These are phyloP conservation scores for Cromileptes altivelis DNA, from an alignment of 2,113 vertebrate species.

Conservation along the genomic window DNA sequence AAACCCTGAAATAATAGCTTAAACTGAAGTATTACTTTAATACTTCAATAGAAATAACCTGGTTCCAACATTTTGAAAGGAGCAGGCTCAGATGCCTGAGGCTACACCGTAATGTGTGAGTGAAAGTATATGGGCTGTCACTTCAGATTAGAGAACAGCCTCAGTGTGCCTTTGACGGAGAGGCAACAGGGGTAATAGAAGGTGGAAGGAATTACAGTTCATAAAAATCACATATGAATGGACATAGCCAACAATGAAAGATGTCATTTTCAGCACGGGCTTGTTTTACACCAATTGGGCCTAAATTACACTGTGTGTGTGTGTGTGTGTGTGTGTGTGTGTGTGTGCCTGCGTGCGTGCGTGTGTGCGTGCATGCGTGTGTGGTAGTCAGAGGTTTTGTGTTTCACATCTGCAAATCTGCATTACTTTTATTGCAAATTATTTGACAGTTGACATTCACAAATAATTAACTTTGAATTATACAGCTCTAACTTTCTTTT, in stretches of 20 bases:
- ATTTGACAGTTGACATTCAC: neutral
- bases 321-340: conserved; percentile 22
- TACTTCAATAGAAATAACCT: conserved; percentile 99
- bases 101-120: conserved; percentile 96
- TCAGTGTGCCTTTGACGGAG: conserved; percentile 94
- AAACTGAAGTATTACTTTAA: conserved; percentile 99
- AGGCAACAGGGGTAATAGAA: conserved; percentile 94
- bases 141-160: conserved; percentile 96
- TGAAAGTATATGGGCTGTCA: conserved; percentile 98
- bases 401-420: neutral
- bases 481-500: neutral
- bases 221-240: conserved; percentile 95
- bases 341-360: conserved; percentile 6
- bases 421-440: neutral
- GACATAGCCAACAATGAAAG: conserved; percentile 77
- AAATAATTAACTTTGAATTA: neutral
- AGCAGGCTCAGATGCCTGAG: conserved; percentile 93
- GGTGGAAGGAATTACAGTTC: conserved; percentile 96
- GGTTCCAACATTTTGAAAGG: conserved; percentile 97
- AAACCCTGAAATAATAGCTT: conserved; percentile 93
- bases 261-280: conserved; percentile 59
- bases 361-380: neutral
- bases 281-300: conserved; percentile 61
- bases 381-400: neutral
- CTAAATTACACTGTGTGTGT: conserved; percentile 83